Percentiles rank a stretch among this genome's conserved stretches.
Evolutionary conservation across 2,888 invertebrate genomes (phyloP).

Genomic region (Drosophila falleni): DNA sequence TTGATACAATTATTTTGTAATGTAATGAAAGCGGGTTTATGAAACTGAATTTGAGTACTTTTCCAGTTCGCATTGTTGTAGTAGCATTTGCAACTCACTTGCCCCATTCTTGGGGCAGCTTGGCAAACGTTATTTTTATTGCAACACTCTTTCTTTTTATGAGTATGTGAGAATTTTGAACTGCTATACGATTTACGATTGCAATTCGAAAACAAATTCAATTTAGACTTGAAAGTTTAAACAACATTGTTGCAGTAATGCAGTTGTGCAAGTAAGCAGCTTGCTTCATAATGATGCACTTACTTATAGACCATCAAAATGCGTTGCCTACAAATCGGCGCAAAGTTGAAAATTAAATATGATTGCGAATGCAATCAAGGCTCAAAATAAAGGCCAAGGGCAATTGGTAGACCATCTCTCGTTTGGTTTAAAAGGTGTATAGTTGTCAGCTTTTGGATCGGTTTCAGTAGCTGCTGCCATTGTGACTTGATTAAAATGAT

Average conservation of each 20-base stretch:
- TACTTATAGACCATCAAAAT: neutral
- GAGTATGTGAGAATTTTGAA: neutral
- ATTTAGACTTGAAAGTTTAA: neutral
- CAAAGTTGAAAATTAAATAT: neutral
- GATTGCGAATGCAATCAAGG: neutral
- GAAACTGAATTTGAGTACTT: neutral
- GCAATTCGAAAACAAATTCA: slow-evolving; percentile 13
- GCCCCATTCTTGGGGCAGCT: slow-evolving; percentile 3
- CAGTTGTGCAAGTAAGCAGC: neutral
- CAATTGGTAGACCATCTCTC: neutral
- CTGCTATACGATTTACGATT: slow-evolving; percentile 44
- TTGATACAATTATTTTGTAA: no score
- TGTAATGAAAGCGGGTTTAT: no score
- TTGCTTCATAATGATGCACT: slow-evolving; percentile 13
- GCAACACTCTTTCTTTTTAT: slow-evolving; percentile 43
- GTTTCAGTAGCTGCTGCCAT: slow-evolving; percentile 37
- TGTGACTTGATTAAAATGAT: slow-evolving; percentile 77
- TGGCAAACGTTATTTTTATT: slow-evolving; percentile 35
- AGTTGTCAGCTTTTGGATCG: slow-evolving; percentile 12
- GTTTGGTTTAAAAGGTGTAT: neutral
- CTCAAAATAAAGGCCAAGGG: neutral
- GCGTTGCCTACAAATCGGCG: slow-evolving; percentile 27
- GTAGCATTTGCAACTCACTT: slow-evolving; percentile 11
- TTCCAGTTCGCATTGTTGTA: slow-evolving; percentile 20
- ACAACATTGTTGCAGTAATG: slow-evolving; percentile 45